A percentile compares a stretch with the other conserved stretches of the same genome.
Conservation (phyloP, 1,140 invertebrate genomes). For the Doryteuthis pealeii region DNA sequence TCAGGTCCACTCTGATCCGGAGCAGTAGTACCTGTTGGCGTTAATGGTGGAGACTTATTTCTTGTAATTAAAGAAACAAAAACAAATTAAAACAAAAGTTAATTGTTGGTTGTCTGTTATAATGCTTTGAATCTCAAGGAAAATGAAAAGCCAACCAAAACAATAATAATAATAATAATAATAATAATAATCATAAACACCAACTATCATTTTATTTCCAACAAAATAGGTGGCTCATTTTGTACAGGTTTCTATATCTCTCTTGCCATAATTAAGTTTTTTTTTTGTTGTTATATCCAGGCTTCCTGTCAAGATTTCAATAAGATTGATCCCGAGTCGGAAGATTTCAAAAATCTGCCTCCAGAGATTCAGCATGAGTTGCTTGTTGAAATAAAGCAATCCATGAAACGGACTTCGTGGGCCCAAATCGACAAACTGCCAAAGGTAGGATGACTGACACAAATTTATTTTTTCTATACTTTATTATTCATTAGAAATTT, state of each 20-base stretch:
- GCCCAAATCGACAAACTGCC: slow-evolving; percentile 80
- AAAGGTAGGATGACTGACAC: slow-evolving; percentile 66
- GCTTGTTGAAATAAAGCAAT: slow-evolving; percentile 86
- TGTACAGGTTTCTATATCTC: not conserved
- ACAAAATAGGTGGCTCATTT: too few relatives aligned
- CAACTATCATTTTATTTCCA: too few relatives aligned
- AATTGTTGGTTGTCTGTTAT: too few relatives aligned
- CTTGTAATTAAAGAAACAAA: too few relatives aligned
- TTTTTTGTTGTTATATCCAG: slow-evolving; percentile 23
- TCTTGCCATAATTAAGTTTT: not conserved
- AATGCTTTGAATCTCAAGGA: too few relatives aligned
- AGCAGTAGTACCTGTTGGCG: too few relatives aligned
- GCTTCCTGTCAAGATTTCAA: slow-evolving; percentile 67
- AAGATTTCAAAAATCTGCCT: slow-evolving; percentile 79
- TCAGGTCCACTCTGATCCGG: too few relatives aligned
- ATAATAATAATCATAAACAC: too few relatives aligned
- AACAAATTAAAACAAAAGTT: too few relatives aligned
- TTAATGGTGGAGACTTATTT: too few relatives aligned
- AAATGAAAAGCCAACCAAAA: too few relatives aligned
- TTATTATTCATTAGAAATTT: slow-evolving; percentile 1
- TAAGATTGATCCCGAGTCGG: slow-evolving; percentile 75
- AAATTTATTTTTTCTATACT: slow-evolving; percentile 8
- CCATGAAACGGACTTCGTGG: slow-evolving; percentile 85
- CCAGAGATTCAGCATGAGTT: slow-evolving; percentile 90
- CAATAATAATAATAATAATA: too few relatives aligned